A percentile compares a stretch with the other conserved stretches of the same genome.
Conservation (phyloP, 2,888 invertebrate genomes). For the Tetragonula carbonaria region DNA sequence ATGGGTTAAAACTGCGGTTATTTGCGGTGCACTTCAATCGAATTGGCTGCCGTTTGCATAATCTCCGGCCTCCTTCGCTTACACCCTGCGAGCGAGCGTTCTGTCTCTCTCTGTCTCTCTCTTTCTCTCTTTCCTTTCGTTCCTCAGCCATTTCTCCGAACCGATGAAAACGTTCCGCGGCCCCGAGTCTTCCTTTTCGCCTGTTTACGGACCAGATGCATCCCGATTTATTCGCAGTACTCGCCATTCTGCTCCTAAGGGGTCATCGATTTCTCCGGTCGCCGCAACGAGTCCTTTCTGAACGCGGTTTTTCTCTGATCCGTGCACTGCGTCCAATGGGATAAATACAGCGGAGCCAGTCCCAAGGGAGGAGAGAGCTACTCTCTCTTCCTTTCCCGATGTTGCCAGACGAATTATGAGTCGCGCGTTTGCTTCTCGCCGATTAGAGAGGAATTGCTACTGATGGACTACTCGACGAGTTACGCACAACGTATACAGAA, state of each 20-base stretch:
- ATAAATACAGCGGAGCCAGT: background rate
- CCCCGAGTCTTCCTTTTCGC: conserved; percentile 16
- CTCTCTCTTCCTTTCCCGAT: no score
- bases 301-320: background rate
- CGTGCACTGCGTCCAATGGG: background rate
- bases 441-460: no score
- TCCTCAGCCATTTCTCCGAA: conserved; percentile 46
- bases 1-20: conserved; percentile 82
- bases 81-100: conserved; percentile 24
- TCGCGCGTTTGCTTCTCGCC: no score
- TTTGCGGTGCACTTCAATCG: conserved; percentile 83
- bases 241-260: conserved; percentile 19
- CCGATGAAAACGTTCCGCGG: conserved; percentile 57
- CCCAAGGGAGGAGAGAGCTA: no score
- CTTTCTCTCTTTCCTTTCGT: background rate
- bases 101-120: background rate
- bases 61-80: conserved; percentile 72
- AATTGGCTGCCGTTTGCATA: conserved; percentile 83
- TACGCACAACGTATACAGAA: no score
- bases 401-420: no score
- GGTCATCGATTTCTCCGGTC: conserved; percentile 52
- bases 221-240: conserved; percentile 50
- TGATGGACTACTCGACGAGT: no score
- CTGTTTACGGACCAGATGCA: conserved; percentile 62
- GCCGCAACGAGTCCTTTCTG: conserved; percentile 31